These are phyloP conservation scores for Lamellibrachia columna DNA, from an alignment of 2,888 invertebrate genomes.

Conservation along the genomic window DNA sequence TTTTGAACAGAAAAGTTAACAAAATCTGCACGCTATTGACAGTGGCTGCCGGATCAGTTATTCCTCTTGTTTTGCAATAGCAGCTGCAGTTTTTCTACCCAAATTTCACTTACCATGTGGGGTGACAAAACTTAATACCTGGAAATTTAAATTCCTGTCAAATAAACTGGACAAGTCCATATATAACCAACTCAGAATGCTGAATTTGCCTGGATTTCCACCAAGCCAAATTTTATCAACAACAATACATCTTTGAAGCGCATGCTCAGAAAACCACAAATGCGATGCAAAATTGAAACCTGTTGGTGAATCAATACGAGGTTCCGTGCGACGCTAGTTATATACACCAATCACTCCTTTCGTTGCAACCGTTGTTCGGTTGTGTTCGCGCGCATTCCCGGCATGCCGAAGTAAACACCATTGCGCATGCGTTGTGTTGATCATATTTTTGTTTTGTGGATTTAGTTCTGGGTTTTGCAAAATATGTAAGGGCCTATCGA, in stretches of 20 bases:
- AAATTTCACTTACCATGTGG: constrained; percentile 29
- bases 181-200: constrained; percentile 28
- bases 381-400: constrained; percentile 6
- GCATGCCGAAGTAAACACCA: background rate
- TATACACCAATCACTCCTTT: background rate
- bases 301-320: background rate
- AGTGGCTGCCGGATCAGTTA: background rate
- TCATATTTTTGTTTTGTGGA: background rate
- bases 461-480: constrained; percentile 10
- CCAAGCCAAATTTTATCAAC: constrained; percentile 34
- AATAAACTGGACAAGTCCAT: constrained; percentile 20
- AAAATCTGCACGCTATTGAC: background rate
- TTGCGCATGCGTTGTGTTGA: background rate
- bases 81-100: background rate
- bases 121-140: constrained; percentile 1
- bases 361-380: background rate
- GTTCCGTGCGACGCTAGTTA: background rate
- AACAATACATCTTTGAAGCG: constrained; percentile 29
- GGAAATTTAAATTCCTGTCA: background rate
- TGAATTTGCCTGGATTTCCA: constrained; percentile 30
- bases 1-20: background rate
- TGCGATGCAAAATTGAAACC: background rate
- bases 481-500: constrained; percentile 2
- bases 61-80: constrained; percentile 12
- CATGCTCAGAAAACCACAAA: constrained; percentile 22